phyloP scores from a whole-genome alignment of 2,888 invertebrate species.

The Rhopalosiphum nymphaeae region DNA sequence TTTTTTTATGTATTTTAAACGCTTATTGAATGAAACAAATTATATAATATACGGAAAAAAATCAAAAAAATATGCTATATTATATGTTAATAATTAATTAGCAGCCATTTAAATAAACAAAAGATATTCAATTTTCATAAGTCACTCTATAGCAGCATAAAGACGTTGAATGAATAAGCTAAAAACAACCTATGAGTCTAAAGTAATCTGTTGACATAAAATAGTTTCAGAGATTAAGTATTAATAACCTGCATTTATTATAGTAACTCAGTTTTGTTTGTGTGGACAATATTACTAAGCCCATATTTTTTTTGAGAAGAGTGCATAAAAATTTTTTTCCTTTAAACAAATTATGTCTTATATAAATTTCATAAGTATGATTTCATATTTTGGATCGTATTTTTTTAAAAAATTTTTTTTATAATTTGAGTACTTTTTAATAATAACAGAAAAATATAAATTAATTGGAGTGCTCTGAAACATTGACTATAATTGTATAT shows the following conservation, averaged over 20 bases:
- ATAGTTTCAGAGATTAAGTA: neutral
- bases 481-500: neutral
- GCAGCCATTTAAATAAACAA: neutral
- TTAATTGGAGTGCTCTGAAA: neutral
- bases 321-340: neutral
- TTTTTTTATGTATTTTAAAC: neutral
- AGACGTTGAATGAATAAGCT: neutral
- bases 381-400: neutral
- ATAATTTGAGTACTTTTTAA: no score
- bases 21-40: neutral
- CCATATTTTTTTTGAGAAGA: neutral
- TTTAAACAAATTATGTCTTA: neutral
- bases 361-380: neutral
- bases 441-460: no score
- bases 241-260: neutral
- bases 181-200: neutral
- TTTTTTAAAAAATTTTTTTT: neutral
- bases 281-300: neutral
- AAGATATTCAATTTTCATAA: neutral
- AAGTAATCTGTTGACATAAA: neutral
- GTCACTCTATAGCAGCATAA: neutral
- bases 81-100: no score
- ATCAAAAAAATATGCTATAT: no score
- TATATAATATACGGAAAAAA: neutral
- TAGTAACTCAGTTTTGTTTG: neutral